phyloP scores from a whole-genome alignment of 2,113 vertebrate species.

The Salvelinus alpinus region DNA sequence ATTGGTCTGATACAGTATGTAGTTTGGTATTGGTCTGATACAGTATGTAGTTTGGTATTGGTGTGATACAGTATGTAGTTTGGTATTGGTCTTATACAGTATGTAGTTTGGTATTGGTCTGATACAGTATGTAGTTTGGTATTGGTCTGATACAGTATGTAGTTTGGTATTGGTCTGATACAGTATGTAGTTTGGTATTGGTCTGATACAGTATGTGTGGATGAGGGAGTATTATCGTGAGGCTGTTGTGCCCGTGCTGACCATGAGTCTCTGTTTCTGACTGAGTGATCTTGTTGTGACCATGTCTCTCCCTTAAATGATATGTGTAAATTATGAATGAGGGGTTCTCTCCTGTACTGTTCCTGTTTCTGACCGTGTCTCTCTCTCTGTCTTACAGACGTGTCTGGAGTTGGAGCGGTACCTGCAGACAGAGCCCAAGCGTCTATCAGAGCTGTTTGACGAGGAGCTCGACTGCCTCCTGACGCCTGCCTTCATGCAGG shows the following conservation, averaged over 20 bases:
- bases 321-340: neutral
- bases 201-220: neutral
- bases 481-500: conserved; percentile 81
- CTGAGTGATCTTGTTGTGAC: neutral
- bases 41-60: no score
- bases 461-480: conserved; percentile 91
- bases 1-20: no score
- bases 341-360: neutral
- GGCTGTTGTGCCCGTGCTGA: neutral
- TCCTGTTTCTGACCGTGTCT: neutral
- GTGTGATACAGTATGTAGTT: no score
- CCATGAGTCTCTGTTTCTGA: neutral
- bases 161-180: no score
- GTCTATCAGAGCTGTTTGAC: conserved; percentile 90
- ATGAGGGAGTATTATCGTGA: no score
- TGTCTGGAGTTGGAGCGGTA: conserved; percentile 96
- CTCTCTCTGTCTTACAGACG: conserved; percentile 78
- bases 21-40: no score
- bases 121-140: no score
- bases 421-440: conserved; percentile 92
- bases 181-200: neutral
- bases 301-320: neutral
- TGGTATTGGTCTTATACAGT: no score
- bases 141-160: no score
- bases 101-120: no score